These are phyloP conservation scores for Drosophila saltans DNA, from an alignment of 1,140 invertebrate species.

Conservation along the genomic window DNA sequence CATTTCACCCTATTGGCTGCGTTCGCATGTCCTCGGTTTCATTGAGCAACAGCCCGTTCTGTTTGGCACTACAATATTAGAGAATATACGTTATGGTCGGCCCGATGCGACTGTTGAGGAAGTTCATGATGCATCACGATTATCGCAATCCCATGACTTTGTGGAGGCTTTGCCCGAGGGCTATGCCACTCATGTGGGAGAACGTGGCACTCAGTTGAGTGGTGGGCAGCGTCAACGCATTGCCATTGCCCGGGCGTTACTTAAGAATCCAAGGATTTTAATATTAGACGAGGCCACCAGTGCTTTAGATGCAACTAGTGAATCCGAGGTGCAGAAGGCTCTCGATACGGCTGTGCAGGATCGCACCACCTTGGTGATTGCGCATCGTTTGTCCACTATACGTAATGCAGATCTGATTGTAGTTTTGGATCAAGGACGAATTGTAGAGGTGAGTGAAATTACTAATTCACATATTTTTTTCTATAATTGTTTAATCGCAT, in stretches of 20 bases:
- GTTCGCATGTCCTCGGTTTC: conserved; percentile 91
- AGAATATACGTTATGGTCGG: conserved; percentile 97
- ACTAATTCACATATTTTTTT: background rate
- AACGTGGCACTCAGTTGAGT: conserved; percentile 93
- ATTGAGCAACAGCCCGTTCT: conserved; percentile 97
- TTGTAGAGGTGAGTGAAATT: conserved; percentile 88
- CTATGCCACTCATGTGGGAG: conserved; percentile 94
- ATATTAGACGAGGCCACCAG: conserved; percentile 96
- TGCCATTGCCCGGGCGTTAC: conserved; percentile 93
- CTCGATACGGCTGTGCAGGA: conserved; percentile 90
- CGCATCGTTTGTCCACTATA: conserved; percentile 94
- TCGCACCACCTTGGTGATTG: conserved; percentile 94
- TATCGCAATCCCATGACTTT: conserved; percentile 96
- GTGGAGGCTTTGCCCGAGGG: conserved; percentile 92
- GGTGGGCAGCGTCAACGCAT: conserved; percentile 96
- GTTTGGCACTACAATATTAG: conserved; percentile 95
- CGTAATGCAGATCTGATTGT: conserved; percentile 94
- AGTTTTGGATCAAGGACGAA: conserved; percentile 90
- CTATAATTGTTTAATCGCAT: conserved; percentile 6
- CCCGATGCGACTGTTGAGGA: conserved; percentile 88
- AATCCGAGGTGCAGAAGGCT: conserved; percentile 93
- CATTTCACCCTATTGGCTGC: conserved; percentile 93
- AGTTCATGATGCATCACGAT: conserved; percentile 88
- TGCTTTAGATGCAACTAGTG: conserved; percentile 95
- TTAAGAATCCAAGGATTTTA: conserved; percentile 94